A percentile compares a stretch with the other conserved stretches of the same genome.
phyloP scores from a whole-genome alignment of 2,888 invertebrate species.

The Xestia sexstrigata region DNA sequence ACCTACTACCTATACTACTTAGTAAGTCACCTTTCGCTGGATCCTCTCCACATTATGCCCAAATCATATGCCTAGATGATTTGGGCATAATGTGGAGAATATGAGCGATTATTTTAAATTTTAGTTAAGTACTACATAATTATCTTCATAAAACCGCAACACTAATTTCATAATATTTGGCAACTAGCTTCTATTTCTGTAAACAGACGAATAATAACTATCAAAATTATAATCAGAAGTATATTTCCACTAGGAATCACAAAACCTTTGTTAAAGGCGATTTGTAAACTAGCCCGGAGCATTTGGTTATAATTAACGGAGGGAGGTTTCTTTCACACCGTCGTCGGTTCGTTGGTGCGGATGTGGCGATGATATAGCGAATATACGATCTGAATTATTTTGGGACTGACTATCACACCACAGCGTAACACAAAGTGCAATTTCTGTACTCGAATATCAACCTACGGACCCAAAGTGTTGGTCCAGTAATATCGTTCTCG shows the following conservation, averaged over 20 bases:
- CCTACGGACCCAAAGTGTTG: neutral
- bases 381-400: constrained; percentile 14
- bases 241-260: neutral
- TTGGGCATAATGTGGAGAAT: no score
- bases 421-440: neutral
- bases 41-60: no score
- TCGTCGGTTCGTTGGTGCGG: neutral
- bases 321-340: constrained; percentile 33
- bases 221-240: neutral
- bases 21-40: no score
- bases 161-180: neutral
- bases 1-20: no score
- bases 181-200: neutral
- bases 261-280: constrained; percentile 15
- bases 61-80: no score
- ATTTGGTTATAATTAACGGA: constrained; percentile 44
- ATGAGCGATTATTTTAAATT: neutral
- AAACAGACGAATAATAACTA: neutral
- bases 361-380: neutral
- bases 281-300: constrained; percentile 38
- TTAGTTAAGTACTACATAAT: neutral
- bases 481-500: neutral
- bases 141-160: neutral
- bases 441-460: neutral
- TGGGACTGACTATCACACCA: constrained; percentile 26